A percentile compares a stretch with the other conserved stretches of the same genome.
Evolutionary conservation across 2,113 vertebrate species (phyloP).

Genomic region (Hippolais icterina): DNA sequence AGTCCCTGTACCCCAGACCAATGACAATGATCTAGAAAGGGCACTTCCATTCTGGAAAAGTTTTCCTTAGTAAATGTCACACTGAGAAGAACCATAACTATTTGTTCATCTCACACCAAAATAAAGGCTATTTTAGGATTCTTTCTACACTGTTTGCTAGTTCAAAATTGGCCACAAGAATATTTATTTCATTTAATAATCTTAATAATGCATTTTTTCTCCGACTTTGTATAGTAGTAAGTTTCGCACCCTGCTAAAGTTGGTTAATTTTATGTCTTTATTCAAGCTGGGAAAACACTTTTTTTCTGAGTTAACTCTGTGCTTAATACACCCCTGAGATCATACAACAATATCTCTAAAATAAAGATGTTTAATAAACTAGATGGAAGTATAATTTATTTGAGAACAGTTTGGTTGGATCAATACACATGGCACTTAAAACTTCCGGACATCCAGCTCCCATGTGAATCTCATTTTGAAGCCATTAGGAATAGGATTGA

Average conservation of each 20-base stretch:
- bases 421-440: background rate
- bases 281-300: background rate
- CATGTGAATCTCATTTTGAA: background rate
- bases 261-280: background rate
- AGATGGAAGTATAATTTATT: background rate
- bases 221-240: background rate
- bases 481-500: background rate
- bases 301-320: background rate
- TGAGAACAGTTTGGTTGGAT: background rate
- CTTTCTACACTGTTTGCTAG: background rate
- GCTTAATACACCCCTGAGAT: background rate
- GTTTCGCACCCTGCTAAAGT: background rate
- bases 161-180: background rate
- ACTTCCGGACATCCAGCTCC: background rate
- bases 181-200: background rate
- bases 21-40: background rate
- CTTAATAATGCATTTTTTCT: background rate
- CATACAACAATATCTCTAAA: background rate
- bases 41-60: background rate
- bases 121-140: background rate
- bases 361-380: background rate
- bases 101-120: background rate
- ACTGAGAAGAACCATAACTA: background rate
- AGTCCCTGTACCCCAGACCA: background rate
- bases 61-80: background rate